Conservation (phyloP, 2,888 invertebrate species). For the Therioaphis trifolii region DNA sequence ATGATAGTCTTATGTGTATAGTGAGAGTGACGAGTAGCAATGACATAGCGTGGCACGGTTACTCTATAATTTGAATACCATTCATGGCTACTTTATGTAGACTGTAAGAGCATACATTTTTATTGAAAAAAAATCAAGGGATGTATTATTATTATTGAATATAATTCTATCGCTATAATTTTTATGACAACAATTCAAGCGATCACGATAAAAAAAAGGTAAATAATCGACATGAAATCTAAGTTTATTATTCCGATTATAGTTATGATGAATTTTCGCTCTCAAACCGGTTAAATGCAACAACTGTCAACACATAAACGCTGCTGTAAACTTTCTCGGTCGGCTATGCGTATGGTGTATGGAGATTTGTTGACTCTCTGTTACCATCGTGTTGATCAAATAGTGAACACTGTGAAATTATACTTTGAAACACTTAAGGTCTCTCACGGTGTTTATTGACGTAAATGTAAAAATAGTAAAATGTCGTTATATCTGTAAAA, state of each 20-base stretch:
- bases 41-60: neutral
- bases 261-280: constrained; percentile 1
- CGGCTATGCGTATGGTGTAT: too few relatives aligned
- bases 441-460: too few relatives aligned
- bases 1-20: neutral
- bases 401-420: too few relatives aligned
- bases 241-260: neutral
- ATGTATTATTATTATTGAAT: too few relatives aligned
- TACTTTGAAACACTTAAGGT: too few relatives aligned
- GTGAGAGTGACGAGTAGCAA: constrained; percentile 37
- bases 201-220: too few relatives aligned
- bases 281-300: constrained; percentile 24
- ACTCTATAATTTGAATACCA: constrained; percentile 29
- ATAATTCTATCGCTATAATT: too few relatives aligned
- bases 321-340: constrained; percentile 44
- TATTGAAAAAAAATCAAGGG: neutral
- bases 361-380: too few relatives aligned
- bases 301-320: constrained; percentile 14
- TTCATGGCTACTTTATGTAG: neutral
- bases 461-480: too few relatives aligned
- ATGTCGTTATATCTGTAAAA: too few relatives aligned
- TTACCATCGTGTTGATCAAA: too few relatives aligned
- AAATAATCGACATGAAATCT: neutral
- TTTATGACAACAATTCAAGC: too few relatives aligned
- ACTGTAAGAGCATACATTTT: neutral